Evolutionary conservation across 2,113 vertebrate species (phyloP).

Genomic region (Chaenogobius annularis): DNA sequence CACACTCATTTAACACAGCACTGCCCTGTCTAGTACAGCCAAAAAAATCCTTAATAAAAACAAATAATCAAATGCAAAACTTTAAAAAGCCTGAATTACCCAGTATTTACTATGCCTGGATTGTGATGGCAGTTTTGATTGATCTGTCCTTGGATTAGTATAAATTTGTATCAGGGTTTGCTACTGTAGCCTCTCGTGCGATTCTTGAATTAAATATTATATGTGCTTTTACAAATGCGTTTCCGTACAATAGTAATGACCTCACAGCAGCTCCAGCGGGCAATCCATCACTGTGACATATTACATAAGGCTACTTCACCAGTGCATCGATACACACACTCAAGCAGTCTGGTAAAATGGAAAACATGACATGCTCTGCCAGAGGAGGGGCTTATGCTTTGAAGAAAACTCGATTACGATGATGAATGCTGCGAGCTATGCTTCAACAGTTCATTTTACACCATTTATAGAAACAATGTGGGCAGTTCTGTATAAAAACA

Average conservation of each 20-base stretch:
- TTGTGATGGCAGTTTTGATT: no score
- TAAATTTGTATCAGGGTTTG: not conserved
- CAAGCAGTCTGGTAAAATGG: not conserved
- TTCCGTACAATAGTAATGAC: not conserved
- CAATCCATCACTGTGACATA: not conserved
- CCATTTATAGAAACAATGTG: not conserved
- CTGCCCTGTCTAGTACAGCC: no score
- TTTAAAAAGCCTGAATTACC: not conserved
- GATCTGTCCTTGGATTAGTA: not conserved
- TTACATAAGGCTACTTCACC: slow-evolving; percentile 1
- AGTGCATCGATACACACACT: slow-evolving; percentile 1
- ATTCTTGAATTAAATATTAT: not conserved
- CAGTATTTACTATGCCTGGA: not conserved
- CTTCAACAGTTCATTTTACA: not conserved
- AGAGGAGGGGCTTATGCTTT: not conserved
- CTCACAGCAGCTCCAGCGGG: not conserved
- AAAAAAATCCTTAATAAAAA: no score
- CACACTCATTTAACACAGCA: no score
- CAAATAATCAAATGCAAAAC: no score
- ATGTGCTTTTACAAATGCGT: slow-evolving; percentile 1
- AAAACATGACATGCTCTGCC: not conserved
- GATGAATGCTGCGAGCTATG: not conserved
- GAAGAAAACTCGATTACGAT: not conserved
- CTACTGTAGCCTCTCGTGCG: not conserved
- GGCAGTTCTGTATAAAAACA: not conserved